A percentile compares a stretch with the other conserved stretches of the same genome.
Evolutionary conservation across 2,888 invertebrate species (phyloP).

Genomic region (Thereva nobilitata): DNA sequence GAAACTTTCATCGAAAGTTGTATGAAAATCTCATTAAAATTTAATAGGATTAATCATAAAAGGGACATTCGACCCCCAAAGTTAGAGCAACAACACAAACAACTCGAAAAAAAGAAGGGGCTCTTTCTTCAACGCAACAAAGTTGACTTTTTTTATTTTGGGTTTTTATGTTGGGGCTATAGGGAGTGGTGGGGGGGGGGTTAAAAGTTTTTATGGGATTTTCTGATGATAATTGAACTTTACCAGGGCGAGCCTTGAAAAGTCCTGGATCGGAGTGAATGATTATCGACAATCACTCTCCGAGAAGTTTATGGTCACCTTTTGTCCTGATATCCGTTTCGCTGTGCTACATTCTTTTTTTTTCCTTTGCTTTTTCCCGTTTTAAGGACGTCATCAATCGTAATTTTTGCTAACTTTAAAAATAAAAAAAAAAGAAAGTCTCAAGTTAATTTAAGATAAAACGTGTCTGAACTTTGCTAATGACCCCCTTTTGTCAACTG

Average conservation of each 20-base stretch:
- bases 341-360: no score
- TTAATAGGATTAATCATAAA: constrained; percentile 35
- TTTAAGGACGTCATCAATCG: no score
- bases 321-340: no score
- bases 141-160: no score
- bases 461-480: constrained; percentile 44
- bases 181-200: not conserved
- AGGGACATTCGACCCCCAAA: constrained; percentile 15
- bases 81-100: not conserved
- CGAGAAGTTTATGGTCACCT: no score
- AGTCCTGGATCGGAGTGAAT: no score
- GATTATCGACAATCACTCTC: no score
- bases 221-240: not conserved
- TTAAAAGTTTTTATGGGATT: constrained; percentile 6
- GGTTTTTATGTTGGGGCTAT: not conserved
- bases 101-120: no score
- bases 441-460: constrained; percentile 45
- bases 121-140: no score
- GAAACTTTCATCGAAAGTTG: constrained; percentile 25
- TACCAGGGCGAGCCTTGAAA: no score
- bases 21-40: constrained; percentile 52
- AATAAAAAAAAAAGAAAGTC: constrained; percentile 40
- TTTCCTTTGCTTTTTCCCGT: no score
- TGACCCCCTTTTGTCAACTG: constrained; percentile 46
- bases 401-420: not conserved